A percentile compares a stretch with the other conserved stretches of the same genome.
phyloP scores from a whole-genome alignment of 2,113 vertebrate genomes.

The Plotosus lineatus region DNA sequence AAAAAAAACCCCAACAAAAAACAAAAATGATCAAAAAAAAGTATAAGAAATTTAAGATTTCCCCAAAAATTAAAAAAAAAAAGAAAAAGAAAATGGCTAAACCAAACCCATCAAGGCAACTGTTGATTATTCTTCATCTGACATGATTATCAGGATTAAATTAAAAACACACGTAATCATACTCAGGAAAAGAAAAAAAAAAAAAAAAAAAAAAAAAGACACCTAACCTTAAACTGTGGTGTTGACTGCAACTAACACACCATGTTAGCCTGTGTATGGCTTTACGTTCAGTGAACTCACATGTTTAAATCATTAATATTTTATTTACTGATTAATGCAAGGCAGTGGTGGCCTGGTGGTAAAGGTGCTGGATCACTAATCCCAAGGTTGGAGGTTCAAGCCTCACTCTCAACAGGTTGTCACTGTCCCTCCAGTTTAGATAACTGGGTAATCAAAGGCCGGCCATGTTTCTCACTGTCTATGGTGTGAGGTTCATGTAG shows the following conservation, averaged over 20 bases:
- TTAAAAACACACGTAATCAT: background rate
- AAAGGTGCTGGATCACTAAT: no score
- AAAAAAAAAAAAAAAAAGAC: background rate
- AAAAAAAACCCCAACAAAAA: slow-evolving; percentile 26
- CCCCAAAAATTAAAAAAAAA: slow-evolving; percentile 17
- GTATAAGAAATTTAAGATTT: background rate
- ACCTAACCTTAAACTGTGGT: background rate
- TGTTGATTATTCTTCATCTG: slow-evolving; percentile 46
- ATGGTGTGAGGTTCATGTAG: no score
- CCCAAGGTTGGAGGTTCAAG: no score
- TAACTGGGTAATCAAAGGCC: no score
- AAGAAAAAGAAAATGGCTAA: slow-evolving; percentile 33
- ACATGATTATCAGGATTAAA: slow-evolving; percentile 23
- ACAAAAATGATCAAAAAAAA: background rate
- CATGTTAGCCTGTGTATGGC: no score
- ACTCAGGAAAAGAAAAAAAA: background rate
- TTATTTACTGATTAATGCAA: no score
- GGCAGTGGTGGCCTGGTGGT: no score
- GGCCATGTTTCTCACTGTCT: no score
- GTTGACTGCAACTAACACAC: background rate
- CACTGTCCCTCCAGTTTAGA: no score
- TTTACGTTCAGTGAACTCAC: no score
- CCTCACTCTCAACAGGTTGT: no score
- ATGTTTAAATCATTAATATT: no score
- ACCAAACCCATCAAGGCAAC: slow-evolving; percentile 47